These are phyloP conservation scores for Etheostoma cragini DNA, from an alignment of 2,113 vertebrate genomes.

Conservation along the genomic window DNA sequence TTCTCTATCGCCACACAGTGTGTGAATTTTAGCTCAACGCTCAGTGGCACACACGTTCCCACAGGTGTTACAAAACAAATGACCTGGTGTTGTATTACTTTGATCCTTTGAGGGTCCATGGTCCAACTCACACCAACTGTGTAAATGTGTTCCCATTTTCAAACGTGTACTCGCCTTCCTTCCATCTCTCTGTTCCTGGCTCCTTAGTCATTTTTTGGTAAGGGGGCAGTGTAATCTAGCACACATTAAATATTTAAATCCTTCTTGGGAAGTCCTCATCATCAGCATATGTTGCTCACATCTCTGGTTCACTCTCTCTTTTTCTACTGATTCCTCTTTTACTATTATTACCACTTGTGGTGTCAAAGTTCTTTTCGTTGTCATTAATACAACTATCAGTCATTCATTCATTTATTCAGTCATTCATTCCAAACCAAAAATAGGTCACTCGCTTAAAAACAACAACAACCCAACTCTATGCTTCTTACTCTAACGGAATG, in stretches of 20 bases:
- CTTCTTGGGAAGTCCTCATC: conserved; percentile 78
- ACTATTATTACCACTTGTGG: conserved; percentile 50
- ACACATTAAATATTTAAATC: conserved; percentile 85
- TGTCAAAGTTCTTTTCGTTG: conserved; percentile 45
- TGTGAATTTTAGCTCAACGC: conserved; percentile 31
- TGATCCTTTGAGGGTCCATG: conserved; percentile 58
- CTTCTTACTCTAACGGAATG: conserved; percentile 21
- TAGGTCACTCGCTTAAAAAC: conserved; percentile 37
- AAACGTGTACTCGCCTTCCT: conserved; percentile 34
- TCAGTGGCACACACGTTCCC: conserved; percentile 24
- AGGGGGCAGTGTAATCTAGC: conserved; percentile 74
- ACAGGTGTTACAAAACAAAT: conserved; percentile 59
- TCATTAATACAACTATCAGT: conserved; percentile 30
- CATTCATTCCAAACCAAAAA: conserved; percentile 31
- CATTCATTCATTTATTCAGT: conserved; percentile 34
- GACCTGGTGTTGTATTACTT: conserved; percentile 49
- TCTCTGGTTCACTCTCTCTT: conserved; percentile 55
- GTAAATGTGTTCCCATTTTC: conserved; percentile 56
- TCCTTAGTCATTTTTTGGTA: conserved; percentile 52
- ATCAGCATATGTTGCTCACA: conserved; percentile 82
- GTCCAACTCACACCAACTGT: conserved; percentile 51
- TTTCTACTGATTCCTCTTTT: conserved; percentile 39
- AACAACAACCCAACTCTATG: background rate
- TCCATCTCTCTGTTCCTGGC: conserved; percentile 54
- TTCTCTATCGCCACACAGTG: background rate